phyloP scores from a whole-genome alignment of 2,113 vertebrate genomes.

The Ploceus nigricollis region DNA sequence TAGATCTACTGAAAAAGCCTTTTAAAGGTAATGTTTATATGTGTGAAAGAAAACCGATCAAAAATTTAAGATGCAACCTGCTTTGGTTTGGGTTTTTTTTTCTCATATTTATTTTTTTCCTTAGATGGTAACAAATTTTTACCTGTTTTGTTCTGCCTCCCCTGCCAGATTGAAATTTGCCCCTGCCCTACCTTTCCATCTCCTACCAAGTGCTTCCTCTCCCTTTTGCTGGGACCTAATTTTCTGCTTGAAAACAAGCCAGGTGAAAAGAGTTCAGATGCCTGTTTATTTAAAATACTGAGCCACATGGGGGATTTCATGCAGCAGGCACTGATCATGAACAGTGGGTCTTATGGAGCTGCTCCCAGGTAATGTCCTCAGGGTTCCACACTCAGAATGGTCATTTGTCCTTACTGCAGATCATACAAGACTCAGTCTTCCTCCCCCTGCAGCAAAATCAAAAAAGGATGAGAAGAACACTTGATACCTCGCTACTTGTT shows the following conservation, averaged over 20 bases:
- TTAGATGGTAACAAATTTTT: background rate
- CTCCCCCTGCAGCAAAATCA: background rate
- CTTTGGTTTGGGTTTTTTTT: background rate
- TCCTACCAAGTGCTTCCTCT: background rate
- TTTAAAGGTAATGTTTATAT: background rate
- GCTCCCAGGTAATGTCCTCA: accelerated
- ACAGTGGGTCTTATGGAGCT: background rate
- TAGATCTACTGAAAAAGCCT: background rate
- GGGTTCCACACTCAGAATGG: background rate
- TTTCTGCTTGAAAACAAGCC: background rate
- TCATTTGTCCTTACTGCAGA: background rate
- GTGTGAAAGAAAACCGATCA: background rate
- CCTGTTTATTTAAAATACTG: background rate
- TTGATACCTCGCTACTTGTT: background rate
- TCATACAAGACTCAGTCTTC: background rate
- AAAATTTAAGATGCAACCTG: background rate
- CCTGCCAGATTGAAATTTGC: background rate
- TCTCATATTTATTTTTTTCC: background rate
- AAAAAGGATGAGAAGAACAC: background rate
- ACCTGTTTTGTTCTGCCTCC: background rate
- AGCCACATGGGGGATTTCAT: background rate
- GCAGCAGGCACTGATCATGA: background rate
- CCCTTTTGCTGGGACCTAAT: background rate
- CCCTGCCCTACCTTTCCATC: background rate
- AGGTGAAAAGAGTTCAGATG: background rate